These are phyloP conservation scores for Dolichotis patagonum DNA, from an alignment of 2,113 vertebrate species.

Conservation along the genomic window DNA sequence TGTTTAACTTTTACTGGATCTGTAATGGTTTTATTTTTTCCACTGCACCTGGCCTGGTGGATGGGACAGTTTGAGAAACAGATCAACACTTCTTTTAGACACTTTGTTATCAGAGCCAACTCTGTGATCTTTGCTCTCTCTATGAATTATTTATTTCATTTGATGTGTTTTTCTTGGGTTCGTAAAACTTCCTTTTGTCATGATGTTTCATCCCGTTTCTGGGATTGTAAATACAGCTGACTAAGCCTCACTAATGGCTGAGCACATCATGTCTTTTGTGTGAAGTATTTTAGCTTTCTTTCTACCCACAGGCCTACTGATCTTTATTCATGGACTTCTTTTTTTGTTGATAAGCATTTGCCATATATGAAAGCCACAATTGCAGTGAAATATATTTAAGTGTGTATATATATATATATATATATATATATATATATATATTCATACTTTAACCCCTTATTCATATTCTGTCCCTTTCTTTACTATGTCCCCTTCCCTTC, in stretches of 20 bases:
- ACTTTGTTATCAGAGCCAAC: constrained; percentile 50
- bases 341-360: background rate
- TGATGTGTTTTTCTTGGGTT: constrained; percentile 54
- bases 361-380: background rate
- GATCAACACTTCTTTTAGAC: constrained; percentile 53
- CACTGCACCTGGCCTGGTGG: constrained; percentile 24
- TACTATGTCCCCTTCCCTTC: background rate
- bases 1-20: constrained; percentile 62
- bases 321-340: background rate
- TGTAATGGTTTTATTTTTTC: background rate
- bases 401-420: background rate
- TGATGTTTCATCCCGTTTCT: constrained; percentile 47
- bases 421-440: too few species aligned
- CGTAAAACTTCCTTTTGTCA: constrained; percentile 53
- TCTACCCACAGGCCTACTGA: background rate
- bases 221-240: constrained; percentile 67
- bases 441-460: background rate
- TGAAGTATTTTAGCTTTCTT: background rate
- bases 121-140: constrained; percentile 56
- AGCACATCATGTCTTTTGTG: constrained; percentile 12
- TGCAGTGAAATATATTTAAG: too few species aligned
- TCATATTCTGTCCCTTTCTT: background rate
- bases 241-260: background rate
- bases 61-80: background rate
- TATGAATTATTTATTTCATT: constrained; percentile 68